Evolutionary conservation across 2,888 invertebrate genomes (phyloP), one percentile per base, ranked within the genome.

Genomic region (Amorpha juglandis): DNA sequence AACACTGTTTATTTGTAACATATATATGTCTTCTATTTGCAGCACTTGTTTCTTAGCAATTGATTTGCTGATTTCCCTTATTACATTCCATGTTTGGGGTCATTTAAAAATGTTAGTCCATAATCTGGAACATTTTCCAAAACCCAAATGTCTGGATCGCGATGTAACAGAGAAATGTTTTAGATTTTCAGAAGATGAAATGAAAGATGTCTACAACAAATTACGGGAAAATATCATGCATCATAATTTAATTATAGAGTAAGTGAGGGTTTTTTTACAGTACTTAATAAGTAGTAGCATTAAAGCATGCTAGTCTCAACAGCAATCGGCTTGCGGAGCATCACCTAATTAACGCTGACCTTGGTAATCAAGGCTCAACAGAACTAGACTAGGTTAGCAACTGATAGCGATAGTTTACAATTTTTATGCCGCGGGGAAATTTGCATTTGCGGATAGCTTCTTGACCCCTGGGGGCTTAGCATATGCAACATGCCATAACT

Each of bases 71-170:
- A 16, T 77, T 1, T 70, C 71, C 1, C 4, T 76, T 3, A 70
- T 77, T 67, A 70, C 77, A 9, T 75, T 77, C 4, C 67, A 77
- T 35, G 0, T 74, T 14, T 76, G 76, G 71, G 77, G 77, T 6
- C 74, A 77, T 69, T 70, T 76, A 11, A 77, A 73, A 27, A 74
- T 77, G 19, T 67, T 77, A 8, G 50, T 73, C 8, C 19, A 70
- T 8, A 63, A 53, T 14, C n/a, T n/a, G n/a, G n/a, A n/a, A n/a
- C n/a, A n/a, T n/a, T n/a, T n/a, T n/a, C n/a, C n/a, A n/a, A n/a
- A 27, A 47, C 76, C 77, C 16, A 68, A 48, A 42, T 11, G 27
- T 21, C 21, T 6, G 51, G 21, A 52, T 12, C n/a, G 50, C 12
- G 21, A 63, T 14, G 33, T 6, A n/a, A 7, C 11, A 6, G 14